Evolutionary conservation across 2,888 invertebrate species (phyloP).

Genomic region (Xestia sexstrigata): DNA sequence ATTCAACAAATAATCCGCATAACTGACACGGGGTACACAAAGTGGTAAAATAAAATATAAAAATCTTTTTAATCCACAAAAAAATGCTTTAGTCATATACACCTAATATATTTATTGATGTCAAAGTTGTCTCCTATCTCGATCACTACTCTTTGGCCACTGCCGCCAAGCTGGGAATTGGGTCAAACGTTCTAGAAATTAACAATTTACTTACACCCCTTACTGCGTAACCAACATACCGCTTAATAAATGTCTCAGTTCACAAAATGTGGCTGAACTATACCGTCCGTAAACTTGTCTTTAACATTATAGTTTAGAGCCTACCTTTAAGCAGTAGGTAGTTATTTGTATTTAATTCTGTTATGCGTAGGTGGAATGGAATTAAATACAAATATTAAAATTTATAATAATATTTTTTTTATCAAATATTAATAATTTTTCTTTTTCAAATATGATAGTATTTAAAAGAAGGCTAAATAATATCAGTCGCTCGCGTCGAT

Average conservation of each 20-base stretch:
- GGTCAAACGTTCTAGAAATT: constrained; percentile 82
- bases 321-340: background rate
- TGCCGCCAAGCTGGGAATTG: constrained; percentile 70
- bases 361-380: too few species aligned
- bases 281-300: too few species aligned
- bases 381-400: too few species aligned
- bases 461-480: too few species aligned
- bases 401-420: too few species aligned
- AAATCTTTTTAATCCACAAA: background rate
- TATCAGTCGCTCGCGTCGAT: too few species aligned
- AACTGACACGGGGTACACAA: background rate
- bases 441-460: too few species aligned
- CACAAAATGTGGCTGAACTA: constrained; percentile 38
- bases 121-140: constrained; percentile 28
- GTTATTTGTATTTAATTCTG: background rate
- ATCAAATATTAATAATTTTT: too few species aligned
- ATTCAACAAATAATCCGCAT: background rate
- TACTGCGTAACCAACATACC: constrained; percentile 56
- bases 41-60: background rate
- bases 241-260: constrained; percentile 57
- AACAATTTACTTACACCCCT: constrained; percentile 79
- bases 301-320: background rate
- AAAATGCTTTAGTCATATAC: background rate
- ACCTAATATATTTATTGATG: background rate
- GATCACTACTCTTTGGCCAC: constrained; percentile 66